These are phyloP conservation scores for Xestobium rufovillosum DNA, from an alignment of 2,888 invertebrate genomes.

Conservation along the genomic window DNA sequence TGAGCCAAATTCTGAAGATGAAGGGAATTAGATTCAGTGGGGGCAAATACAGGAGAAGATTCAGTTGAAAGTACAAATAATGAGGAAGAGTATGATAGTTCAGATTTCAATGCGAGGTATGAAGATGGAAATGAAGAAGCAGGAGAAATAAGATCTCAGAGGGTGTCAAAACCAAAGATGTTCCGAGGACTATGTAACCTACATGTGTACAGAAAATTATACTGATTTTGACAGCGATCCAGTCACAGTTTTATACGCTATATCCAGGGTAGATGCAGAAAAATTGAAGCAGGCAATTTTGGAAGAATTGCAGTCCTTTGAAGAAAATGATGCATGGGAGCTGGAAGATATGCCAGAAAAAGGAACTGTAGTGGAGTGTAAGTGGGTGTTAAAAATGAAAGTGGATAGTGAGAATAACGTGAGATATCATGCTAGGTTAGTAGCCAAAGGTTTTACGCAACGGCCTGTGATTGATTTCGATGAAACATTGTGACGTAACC, in stretches of 20 bases:
- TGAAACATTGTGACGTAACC: too few species aligned
- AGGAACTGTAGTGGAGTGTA: neutral
- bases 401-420: neutral
- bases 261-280: neutral
- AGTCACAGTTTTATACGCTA: neutral
- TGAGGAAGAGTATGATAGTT: too few species aligned
- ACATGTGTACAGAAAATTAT: neutral
- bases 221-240: conserved; percentile 1
- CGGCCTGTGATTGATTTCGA: too few species aligned
- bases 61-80: too few species aligned
- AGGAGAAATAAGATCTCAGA: neutral
- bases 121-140: neutral
- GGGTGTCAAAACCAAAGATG: neutral
- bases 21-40: too few species aligned
- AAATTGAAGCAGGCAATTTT: neutral
- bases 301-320: neutral
- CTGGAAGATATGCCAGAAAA: neutral
- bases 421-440: neutral
- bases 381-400: neutral
- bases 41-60: too few species aligned
- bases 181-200: conserved; percentile 1
- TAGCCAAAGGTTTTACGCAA: too few species aligned
- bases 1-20: too few species aligned
- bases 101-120: too few species aligned
- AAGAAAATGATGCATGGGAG: conserved; percentile 2